Base-by-base conservation (phyloP, 2,888 invertebrate species). In the Acronicta alni region DNA sequence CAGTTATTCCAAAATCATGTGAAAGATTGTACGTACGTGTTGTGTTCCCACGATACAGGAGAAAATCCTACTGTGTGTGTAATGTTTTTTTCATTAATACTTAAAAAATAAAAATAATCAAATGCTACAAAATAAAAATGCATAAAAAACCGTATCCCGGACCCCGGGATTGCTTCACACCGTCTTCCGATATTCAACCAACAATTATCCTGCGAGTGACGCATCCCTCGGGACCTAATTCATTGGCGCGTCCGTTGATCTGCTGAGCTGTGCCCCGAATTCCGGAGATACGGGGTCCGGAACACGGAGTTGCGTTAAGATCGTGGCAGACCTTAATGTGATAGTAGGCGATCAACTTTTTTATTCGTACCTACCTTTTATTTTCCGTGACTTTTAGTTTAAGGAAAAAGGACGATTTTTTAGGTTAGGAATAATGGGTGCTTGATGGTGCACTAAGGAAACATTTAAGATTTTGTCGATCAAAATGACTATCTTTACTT, bases 201-300 rank as follows among this genome's bases (percentile, higher is more conserved):
- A 72, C 70, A 76, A 73, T 75, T 75, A 73, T 76, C 69, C 67
- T 65, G 52, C 77, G 69, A 62, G 59, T 59, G 69, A 66, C 67
- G 64, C 64, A 52, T 73, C 77, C 67, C 75, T 47, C n/a, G 67
- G 56, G 77, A 67, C 63, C 65, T 76, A 69, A 77, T 76, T 76
- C 76, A 76, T 77, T 72, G 75, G 59, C 58, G 51, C 48, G 65
- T 66, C 67, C 62, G 60, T 51, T 76, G 75, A 76, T 74, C 68
- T 77, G 75, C 77, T 76, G 75, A 75, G 75, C 76, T 77, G 72
- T 77, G 48, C 57, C 74, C 77, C 59, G 48, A 60, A 64, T 69
- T 72, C 49, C 64, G 47, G 30, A 61, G 69, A 76, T 77, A 68
- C 55, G 55, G 64, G 38, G 17, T 63, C 47, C 56, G 64, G 46